Evolutionary conservation across 2,113 vertebrate genomes (phyloP).

Genomic region (Pholis gunnellus): DNA sequence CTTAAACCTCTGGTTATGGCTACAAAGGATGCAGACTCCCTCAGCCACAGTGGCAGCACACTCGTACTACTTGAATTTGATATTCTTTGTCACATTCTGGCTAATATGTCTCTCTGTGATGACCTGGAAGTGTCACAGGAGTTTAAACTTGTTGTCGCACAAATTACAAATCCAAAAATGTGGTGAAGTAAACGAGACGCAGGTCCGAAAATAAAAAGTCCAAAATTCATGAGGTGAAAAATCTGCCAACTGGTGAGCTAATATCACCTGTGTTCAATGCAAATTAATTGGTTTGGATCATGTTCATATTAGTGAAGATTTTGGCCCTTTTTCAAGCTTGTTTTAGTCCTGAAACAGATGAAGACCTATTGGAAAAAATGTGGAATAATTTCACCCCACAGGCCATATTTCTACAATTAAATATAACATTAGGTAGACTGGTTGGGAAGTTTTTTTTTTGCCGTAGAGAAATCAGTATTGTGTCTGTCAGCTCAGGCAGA

Average conservation of each 20-base stretch:
- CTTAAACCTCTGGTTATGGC: not conserved
- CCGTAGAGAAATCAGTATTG: constrained; percentile 9
- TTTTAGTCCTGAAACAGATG: constrained; percentile 15
- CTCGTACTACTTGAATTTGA: constrained; percentile 34
- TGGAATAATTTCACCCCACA: constrained; percentile 20
- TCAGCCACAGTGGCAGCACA: constrained; percentile 12
- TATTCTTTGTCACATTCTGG: constrained; percentile 54
- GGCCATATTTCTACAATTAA: constrained; percentile 7
- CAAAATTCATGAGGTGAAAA: constrained; percentile 12
- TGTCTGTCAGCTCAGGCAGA: not conserved
- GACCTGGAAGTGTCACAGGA: constrained; percentile 36
- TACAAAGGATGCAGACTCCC: not conserved
- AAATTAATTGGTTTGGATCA: constrained; percentile 38
- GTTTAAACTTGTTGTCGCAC: constrained; percentile 33
- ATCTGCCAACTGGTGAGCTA: constrained; percentile 50
- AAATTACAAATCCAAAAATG: constrained; percentile 38
- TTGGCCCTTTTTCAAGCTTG: not conserved
- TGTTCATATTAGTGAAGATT: constrained; percentile 27
- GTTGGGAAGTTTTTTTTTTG: not conserved
- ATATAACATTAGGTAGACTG: not conserved
- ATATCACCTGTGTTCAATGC: constrained; percentile 30
- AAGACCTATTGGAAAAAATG: constrained; percentile 31
- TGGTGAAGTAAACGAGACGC: constrained; percentile 41
- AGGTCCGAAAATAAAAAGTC: constrained; percentile 41
- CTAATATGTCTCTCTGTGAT: constrained; percentile 2